Evolutionary conservation across 2,797 vertebrate genomes (phyloP).

Genomic region (Malacoraja senta): DNA sequence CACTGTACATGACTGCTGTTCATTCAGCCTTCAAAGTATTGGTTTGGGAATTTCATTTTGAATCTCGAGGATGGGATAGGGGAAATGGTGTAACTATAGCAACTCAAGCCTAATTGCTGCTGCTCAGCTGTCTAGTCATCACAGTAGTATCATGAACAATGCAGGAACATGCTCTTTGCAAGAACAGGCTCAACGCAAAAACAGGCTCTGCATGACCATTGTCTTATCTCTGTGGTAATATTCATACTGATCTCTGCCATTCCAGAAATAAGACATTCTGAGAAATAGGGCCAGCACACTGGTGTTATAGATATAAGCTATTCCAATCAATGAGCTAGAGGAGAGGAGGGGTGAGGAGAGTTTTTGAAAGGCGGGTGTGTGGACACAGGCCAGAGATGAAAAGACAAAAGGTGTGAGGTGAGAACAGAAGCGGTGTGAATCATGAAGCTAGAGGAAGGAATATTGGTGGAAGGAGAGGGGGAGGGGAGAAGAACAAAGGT

Average conservation of each 20-base stretch:
- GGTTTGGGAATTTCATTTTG: not conserved
- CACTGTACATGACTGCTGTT: not conserved
- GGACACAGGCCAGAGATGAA: too few relatives aligned
- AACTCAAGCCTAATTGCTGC: constrained; percentile 10
- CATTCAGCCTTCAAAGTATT: not conserved
- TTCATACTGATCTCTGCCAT: not conserved
- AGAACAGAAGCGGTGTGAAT: too few relatives aligned
- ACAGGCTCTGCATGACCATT: not conserved
- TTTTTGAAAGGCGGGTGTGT: too few relatives aligned
- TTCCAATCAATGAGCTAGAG: not conserved
- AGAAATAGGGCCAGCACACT: not conserved
- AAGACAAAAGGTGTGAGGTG: too few relatives aligned
- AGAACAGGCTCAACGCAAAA: not conserved
- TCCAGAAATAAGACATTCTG: not conserved
- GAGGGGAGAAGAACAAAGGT: too few relatives aligned
- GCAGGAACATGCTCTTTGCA: not conserved
- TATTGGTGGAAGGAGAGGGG: too few relatives aligned
- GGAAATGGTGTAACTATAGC: constrained; percentile 18
- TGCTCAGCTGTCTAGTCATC: not conserved
- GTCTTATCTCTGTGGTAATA: not conserved
- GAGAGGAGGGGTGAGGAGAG: too few relatives aligned
- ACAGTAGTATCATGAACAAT: not conserved
- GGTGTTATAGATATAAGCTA: not conserved
- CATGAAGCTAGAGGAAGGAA: too few relatives aligned
- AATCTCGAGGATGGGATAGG: not conserved